Percentiles rank a stretch among this genome's conserved stretches.
Evolutionary conservation across 1,140 invertebrate genomes (phyloP).

Genomic region (Heliconius nattereri): DNA sequence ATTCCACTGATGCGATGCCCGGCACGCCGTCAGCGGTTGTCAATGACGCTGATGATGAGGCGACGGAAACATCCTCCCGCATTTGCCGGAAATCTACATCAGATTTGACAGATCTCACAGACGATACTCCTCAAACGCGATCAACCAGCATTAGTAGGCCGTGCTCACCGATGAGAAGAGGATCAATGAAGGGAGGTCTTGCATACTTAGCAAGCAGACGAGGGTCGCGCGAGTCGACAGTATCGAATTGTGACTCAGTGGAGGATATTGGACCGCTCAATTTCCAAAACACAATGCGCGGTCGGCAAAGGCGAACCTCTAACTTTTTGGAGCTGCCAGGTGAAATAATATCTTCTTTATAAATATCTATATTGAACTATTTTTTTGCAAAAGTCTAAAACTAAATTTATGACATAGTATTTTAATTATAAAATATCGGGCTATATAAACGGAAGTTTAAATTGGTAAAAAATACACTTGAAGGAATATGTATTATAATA

Average conservation of each 20-base stretch:
- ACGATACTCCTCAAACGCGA: constrained; percentile 83
- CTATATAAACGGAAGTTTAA: too few relatives aligned
- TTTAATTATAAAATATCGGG: too few relatives aligned
- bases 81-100: constrained; percentile 87
- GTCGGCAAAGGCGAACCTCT: constrained; percentile 88
- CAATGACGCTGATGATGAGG: constrained; percentile 69
- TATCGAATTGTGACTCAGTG: constrained; percentile 84
- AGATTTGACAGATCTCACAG: constrained; percentile 86
- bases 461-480: too few relatives aligned
- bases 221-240: constrained; percentile 85
- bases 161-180: constrained; percentile 82
- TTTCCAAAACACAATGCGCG: constrained; percentile 87
- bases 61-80: constrained; percentile 65
- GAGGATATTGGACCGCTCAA: constrained; percentile 90
- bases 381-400: too few relatives aligned
- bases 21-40: constrained; percentile 65
- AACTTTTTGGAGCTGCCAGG: constrained; percentile 94
- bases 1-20: constrained; percentile 69
- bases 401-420: too few relatives aligned
- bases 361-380: background rate
- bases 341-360: constrained; percentile 63
- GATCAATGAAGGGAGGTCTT: constrained; percentile 85
- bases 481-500: too few relatives aligned
- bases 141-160: constrained; percentile 84
- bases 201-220: constrained; percentile 89